Evolutionary conservation across 2,113 vertebrate species (phyloP).

Genomic region (Heliornis fulica): DNA sequence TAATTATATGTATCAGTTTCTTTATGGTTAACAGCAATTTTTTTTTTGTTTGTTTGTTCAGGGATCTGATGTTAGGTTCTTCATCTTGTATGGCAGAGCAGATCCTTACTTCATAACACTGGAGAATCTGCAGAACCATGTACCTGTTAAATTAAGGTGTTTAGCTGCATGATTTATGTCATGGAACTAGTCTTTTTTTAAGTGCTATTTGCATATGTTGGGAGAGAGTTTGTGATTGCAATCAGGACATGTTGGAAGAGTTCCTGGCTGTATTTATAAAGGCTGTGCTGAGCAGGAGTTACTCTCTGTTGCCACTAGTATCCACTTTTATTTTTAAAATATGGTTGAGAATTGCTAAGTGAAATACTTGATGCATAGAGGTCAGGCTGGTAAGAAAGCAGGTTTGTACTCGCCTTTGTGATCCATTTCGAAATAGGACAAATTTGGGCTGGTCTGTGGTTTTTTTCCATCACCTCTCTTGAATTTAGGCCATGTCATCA

Average conservation of each 20-base stretch:
- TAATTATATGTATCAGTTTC: conserved; percentile 25
- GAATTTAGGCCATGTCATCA: background rate
- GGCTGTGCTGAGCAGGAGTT: background rate
- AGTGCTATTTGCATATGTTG: background rate
- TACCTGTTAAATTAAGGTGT: background rate
- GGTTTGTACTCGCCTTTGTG: background rate
- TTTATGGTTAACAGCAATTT: background rate
- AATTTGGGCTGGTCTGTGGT: background rate
- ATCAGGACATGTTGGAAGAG: background rate
- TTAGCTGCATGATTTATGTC: background rate
- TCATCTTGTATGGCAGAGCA: background rate
- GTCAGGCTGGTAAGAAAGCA: background rate
- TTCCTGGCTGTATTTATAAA: background rate
- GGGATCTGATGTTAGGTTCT: background rate
- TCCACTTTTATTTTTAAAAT: background rate
- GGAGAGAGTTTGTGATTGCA: background rate
- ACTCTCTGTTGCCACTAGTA: background rate
- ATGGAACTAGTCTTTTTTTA: background rate
- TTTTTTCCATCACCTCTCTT: background rate
- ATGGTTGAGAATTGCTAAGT: background rate
- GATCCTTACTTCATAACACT: accelerated
- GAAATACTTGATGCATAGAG: background rate
- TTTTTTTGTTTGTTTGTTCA: background rate
- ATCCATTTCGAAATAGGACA: background rate
- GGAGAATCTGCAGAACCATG: background rate